phyloP scores from a whole-genome alignment of 2,888 invertebrate genomes.

The Stenurella melanura region DNA sequence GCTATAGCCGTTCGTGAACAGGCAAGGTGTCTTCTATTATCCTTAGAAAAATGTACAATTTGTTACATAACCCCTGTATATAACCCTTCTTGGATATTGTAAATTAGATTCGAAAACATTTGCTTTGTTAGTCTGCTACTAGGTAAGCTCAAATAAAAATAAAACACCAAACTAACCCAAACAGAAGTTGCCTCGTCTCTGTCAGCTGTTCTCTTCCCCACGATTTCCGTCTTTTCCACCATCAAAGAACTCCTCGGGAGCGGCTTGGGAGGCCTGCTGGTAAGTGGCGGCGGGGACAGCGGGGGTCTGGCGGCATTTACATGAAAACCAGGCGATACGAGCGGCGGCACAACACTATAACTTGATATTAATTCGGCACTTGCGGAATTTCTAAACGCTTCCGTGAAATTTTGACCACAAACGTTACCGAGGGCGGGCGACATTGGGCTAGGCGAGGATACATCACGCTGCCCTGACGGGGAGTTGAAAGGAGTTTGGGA shows the following conservation, averaged over 20 bases:
- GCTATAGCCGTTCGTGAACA: too few relatives aligned
- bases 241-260: conserved; percentile 51
- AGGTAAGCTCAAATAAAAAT: conserved; percentile 5
- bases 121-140: not conserved
- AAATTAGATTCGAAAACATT: not conserved
- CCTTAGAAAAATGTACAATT: too few relatives aligned
- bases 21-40: too few relatives aligned
- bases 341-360: conserved; percentile 56
- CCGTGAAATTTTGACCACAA: conserved; percentile 37
- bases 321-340: conserved; percentile 56
- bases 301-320: conserved; percentile 49
- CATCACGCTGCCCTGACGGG: conserved; percentile 17
- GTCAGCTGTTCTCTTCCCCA: conserved; percentile 32
- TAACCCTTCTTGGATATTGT: not conserved
- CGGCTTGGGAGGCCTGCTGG: conserved; percentile 53
- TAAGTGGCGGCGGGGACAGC: conserved; percentile 47
- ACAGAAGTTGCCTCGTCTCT: conserved; percentile 9
- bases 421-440: conserved; percentile 4
- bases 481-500: conserved; percentile 27
- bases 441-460: conserved; percentile 10
- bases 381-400: conserved; percentile 55
- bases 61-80: too few relatives aligned
- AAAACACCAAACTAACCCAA: conserved; percentile 49
- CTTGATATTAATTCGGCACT: conserved; percentile 59
- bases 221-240: conserved; percentile 37